A percentile compares a stretch with the other conserved stretches of the same genome.
These are phyloP conservation scores for Meda fulgida DNA, from an alignment of 2,797 vertebrate species.

Conservation along the genomic window DNA sequence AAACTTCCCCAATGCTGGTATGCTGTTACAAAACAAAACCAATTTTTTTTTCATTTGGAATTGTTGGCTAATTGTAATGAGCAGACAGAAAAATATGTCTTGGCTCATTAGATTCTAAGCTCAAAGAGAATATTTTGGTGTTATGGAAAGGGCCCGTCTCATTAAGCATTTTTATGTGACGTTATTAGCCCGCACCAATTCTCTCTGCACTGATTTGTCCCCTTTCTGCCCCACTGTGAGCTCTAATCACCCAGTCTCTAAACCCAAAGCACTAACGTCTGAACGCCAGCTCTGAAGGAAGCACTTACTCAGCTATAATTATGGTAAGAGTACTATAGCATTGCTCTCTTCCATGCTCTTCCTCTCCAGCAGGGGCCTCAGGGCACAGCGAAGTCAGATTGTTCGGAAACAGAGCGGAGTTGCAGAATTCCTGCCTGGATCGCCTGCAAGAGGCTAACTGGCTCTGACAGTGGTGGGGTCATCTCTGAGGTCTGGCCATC, in stretches of 20 bases:
- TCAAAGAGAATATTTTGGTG: constrained; percentile 46
- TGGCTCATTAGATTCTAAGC: constrained; percentile 40
- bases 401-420: constrained; percentile 36
- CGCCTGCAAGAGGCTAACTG: constrained; percentile 49
- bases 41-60: constrained; percentile 7
- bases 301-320: constrained; percentile 53
- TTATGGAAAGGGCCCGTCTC: constrained; percentile 26
- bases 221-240: constrained; percentile 45
- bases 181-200: constrained; percentile 40
- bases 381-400: constrained; percentile 50
- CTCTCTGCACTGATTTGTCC: constrained; percentile 42
- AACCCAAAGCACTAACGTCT: constrained; percentile 17
- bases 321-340: constrained; percentile 44
- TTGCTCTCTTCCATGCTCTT: constrained; percentile 38
- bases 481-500: constrained; percentile 58
- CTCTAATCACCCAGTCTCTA: constrained; percentile 34
- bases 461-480: constrained; percentile 58
- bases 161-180: constrained; percentile 45
- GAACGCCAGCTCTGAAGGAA: constrained; percentile 31
- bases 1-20: not conserved
- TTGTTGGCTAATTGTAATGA: constrained; percentile 34
- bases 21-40: constrained; percentile 20
- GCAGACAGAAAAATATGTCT: constrained; percentile 37
- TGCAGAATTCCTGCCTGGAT: constrained; percentile 49
- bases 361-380: constrained; percentile 41